Base-by-base conservation (phyloP, 2,797 vertebrate genomes). In the Sebastiscus tertius region DNA sequence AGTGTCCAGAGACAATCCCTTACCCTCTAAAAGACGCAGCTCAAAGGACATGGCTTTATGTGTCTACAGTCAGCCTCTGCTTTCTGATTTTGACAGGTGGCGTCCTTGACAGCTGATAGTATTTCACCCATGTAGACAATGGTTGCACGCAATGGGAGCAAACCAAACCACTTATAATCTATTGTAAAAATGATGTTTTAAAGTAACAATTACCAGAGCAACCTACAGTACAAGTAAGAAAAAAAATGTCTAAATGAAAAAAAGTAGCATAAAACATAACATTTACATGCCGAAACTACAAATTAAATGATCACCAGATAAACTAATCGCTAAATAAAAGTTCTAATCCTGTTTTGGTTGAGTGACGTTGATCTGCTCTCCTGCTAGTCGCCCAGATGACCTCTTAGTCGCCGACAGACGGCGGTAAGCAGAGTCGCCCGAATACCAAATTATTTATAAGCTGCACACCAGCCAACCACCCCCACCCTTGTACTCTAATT, bases 371-470 rank as follows among this genome's bases (percentile, higher is more conserved):
- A 92, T 87, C 88, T 85, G 76, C 78, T 90, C 81, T 91, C 82
- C 76, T 78, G 86, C 83, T 79, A 91, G 93, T 93, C 93, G 93
- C 92, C 94, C 93, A 93, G 68, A 91, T 97, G 97, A 97, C 97
- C 97, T 97, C 95, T 89, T 92, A 92, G 92, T 95, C 42, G 69
- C 80, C 90, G 95, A 95, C 93, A 95, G 95, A 95, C 92, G 0
- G 79, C 84, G 79, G 98, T 97, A 99, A 98, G 95, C 92, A 91
- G 96, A 99, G 97, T 96, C 96, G 90, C 93, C 92, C 80, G 66
- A 80, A 93, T 92, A 82, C 84, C 95, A 96, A 99, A 99, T 99
- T 96, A 98, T 99, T 98, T 96, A 99, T 97, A 96, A 97, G 95
- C 89, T 85, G 93, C 90, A 94, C 90, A 78, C 82, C 74, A 80